Percentiles rank a stretch among this genome's conserved stretches.
These are phyloP conservation scores for Tragopan temminckii DNA, from an alignment of 2,797 vertebrate species.

Conservation along the genomic window DNA sequence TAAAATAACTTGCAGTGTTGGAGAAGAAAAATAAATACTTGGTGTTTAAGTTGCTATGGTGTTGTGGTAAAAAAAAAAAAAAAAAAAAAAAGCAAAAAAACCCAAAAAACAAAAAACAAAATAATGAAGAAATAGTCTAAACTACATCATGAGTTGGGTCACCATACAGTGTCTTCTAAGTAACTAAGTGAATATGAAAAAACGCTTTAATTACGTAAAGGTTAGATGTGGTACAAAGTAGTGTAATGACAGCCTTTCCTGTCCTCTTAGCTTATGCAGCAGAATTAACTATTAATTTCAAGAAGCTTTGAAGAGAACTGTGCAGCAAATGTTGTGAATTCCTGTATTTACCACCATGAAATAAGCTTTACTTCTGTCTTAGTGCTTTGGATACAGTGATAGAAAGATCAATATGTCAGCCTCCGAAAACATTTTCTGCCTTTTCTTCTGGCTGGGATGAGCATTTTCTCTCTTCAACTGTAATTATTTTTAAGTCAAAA, in stretches of 20 bases:
- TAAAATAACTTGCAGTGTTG: constrained; percentile 51
- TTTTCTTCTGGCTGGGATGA: background rate
- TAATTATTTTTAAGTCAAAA: constrained; percentile 4
- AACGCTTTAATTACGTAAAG: constrained; percentile 3
- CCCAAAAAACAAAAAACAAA: background rate
- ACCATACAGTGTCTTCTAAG: constrained; percentile 6
- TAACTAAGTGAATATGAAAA: constrained; percentile 26
- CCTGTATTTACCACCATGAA: background rate
- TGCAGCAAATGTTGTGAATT: background rate
- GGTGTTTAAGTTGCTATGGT: constrained; percentile 50
- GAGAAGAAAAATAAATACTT: constrained; percentile 66
- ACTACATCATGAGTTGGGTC: background rate
- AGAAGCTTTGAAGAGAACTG: background rate
- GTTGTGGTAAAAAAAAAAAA: background rate
- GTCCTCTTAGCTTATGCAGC: background rate
- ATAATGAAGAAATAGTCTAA: background rate
- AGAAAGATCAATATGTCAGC: background rate
- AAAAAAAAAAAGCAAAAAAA: too few relatives aligned
- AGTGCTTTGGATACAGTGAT: background rate
- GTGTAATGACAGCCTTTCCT: background rate
- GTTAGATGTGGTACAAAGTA: background rate
- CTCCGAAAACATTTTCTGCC: background rate
- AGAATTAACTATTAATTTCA: constrained; percentile 18
- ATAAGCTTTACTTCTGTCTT: background rate
- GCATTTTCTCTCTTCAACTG: background rate